Percentiles rank a stretch among this genome's conserved stretches.
Evolutionary conservation across 2,113 vertebrate species (phyloP).

Genomic region (Lampris incognitus): DNA sequence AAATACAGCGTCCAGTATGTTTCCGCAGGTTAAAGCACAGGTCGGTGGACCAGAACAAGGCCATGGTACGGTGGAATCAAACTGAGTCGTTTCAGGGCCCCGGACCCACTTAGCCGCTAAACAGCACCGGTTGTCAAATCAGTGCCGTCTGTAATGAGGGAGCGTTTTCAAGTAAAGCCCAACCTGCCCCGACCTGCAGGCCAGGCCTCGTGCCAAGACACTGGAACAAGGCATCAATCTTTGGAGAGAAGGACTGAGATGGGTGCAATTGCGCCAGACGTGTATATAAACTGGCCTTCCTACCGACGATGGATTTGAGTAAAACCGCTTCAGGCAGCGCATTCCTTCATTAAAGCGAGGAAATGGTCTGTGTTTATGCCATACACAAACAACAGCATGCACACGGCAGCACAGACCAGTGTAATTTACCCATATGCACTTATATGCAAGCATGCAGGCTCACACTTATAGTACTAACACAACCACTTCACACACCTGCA

Average conservation of each 20-base stretch:
- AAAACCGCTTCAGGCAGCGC: not conserved
- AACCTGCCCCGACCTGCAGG: not conserved
- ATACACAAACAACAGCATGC: not conserved
- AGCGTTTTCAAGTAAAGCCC: not conserved
- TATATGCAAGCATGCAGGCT: no score
- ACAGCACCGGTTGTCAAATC: not conserved
- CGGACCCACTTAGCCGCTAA: not conserved
- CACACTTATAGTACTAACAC: no score
- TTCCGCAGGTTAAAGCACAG: no score
- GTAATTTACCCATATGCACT: no score
- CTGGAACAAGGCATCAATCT: not conserved
- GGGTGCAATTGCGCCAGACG: not conserved
- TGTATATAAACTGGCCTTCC: not conserved
- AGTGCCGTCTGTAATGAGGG: not conserved
- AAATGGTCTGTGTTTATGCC: not conserved
- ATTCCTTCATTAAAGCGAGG: not conserved
- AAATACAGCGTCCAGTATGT: no score
- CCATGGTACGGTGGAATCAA: no score
- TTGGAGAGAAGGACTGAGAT: not conserved
- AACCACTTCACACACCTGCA: no score
- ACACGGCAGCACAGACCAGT: constrained; percentile 1
- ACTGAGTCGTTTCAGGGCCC: constrained; percentile 4
- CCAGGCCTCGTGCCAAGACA: not conserved
- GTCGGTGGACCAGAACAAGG: no score
- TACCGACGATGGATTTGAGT: not conserved